Conservation (phyloP, 2,888 invertebrate species). For the Bugulina stolonifera region DNA sequence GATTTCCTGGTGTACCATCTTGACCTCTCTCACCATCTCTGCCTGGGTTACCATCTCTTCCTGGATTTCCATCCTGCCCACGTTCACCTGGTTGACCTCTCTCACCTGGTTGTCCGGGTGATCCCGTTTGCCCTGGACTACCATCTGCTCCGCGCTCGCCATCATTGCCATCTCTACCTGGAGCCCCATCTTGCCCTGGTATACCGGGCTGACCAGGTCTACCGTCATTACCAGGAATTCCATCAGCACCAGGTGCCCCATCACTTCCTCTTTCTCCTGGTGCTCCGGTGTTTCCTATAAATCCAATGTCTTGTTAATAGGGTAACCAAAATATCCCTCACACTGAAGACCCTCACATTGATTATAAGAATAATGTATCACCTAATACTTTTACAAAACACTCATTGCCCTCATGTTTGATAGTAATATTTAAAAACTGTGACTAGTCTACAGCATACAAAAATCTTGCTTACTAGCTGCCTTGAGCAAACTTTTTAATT, state of each 20-base stretch:
- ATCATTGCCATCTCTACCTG: constrained; percentile 26
- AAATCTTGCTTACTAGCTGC: too few relatives aligned
- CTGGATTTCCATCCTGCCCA: not conserved
- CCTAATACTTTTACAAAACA: too few relatives aligned
- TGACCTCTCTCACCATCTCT: constrained; percentile 31
- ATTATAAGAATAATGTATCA: too few relatives aligned
- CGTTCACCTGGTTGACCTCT: constrained; percentile 27
- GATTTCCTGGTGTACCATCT: constrained; percentile 21
- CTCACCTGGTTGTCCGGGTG: constrained; percentile 29
- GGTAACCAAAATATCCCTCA: not conserved
- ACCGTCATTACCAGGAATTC: constrained; percentile 34
- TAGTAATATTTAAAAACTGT: too few relatives aligned
- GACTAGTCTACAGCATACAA: too few relatives aligned
- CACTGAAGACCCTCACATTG: not conserved
- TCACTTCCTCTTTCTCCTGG: constrained; percentile 26
- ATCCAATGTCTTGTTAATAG: not conserved
- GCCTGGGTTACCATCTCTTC: constrained; percentile 25
- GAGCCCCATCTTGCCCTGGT: constrained; percentile 9
- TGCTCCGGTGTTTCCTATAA: constrained; percentile 15
- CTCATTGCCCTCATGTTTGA: too few relatives aligned
- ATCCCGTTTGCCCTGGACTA: constrained; percentile 31
- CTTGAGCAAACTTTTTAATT: too few relatives aligned
- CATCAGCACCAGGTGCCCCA: constrained; percentile 44
- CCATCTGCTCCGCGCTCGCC: constrained; percentile 26
- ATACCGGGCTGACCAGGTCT: constrained; percentile 25